Evolutionary conservation across 2,797 vertebrate species (phyloP).

Genomic region (Diglossa cyanea): DNA sequence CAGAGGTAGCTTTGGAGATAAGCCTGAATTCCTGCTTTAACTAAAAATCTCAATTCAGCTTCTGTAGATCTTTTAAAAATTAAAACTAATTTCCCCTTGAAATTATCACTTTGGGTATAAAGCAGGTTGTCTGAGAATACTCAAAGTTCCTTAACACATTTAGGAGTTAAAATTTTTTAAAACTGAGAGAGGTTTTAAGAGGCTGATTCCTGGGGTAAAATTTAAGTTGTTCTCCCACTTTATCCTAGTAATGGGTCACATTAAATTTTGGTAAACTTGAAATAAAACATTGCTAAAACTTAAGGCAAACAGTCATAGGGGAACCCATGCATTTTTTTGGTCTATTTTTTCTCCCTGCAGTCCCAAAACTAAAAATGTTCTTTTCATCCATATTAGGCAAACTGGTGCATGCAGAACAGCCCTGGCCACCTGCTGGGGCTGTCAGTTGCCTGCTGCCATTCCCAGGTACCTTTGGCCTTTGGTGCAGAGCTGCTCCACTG

Average conservation of each 20-base stretch:
- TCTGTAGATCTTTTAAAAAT: not conserved
- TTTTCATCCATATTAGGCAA: not conserved
- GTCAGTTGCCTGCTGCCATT: not conserved
- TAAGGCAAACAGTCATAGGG: not conserved
- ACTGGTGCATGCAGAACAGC: fast-evolving
- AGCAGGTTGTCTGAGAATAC: not conserved
- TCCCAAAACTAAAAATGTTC: not conserved
- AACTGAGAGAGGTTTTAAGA: not conserved
- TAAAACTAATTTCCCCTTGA: not conserved
- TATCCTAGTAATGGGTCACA: not conserved
- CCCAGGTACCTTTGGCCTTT: not conserved
- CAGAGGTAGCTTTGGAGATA: not conserved
- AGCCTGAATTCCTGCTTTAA: not conserved
- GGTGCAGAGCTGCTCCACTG: fast-evolving
- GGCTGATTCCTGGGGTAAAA: not conserved
- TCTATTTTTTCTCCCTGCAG: fast-evolving
- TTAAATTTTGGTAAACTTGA: not conserved
- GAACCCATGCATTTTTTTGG: not conserved
- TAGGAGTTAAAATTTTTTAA: fast-evolving
- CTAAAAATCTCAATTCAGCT: not conserved
- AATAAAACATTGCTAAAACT: not conserved
- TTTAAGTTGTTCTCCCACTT: not conserved
- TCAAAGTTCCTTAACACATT: not conserved
- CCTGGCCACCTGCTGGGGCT: not conserved
- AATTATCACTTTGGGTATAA: not conserved